A percentile compares a stretch with the other conserved stretches of the same genome.
phyloP scores from a whole-genome alignment of 2,797 vertebrate genomes.

The Megalops cyprinoides region DNA sequence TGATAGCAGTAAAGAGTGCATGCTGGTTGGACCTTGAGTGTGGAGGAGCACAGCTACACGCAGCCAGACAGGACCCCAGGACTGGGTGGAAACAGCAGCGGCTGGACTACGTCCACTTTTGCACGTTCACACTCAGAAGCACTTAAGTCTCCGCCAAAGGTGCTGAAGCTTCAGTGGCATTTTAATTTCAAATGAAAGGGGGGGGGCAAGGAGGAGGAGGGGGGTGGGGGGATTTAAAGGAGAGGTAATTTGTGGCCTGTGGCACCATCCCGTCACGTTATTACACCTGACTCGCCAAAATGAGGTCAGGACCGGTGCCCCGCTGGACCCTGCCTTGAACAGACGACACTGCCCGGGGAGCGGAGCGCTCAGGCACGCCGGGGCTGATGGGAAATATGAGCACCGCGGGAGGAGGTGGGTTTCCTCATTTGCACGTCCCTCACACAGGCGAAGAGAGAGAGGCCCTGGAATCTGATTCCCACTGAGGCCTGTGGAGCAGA shows the following conservation, averaged over 20 bases:
- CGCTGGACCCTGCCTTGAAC: neutral
- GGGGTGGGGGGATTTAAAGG: slow-evolving; percentile 32
- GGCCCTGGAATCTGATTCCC: neutral
- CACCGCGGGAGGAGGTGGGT: neutral
- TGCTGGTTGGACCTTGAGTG: too few species aligned
- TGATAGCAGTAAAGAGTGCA: neutral
- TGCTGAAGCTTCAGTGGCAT: slow-evolving; percentile 43
- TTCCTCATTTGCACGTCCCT: slow-evolving; percentile 1
- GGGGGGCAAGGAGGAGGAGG: slow-evolving; percentile 35
- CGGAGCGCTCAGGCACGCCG: too few species aligned
- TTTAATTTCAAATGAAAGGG: neutral
- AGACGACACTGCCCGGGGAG: neutral
- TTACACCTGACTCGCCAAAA: slow-evolving; percentile 40
- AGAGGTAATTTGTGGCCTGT: slow-evolving; percentile 41
- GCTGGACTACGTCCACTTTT: slow-evolving; percentile 26
- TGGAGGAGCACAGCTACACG: too few species aligned
- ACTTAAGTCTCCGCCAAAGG: slow-evolving; percentile 55
- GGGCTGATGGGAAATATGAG: too few species aligned
- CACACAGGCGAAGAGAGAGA: neutral
- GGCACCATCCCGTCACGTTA: slow-evolving; percentile 42
- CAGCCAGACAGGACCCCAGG: too few species aligned
- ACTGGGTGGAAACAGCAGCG: too few species aligned
- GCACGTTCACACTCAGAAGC: slow-evolving; percentile 62
- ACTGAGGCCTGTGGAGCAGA: neutral
- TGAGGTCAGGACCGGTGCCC: slow-evolving; percentile 22